phyloP scores from a whole-genome alignment of 2,113 vertebrate species.

The Halichoeres trimaculatus region DNA sequence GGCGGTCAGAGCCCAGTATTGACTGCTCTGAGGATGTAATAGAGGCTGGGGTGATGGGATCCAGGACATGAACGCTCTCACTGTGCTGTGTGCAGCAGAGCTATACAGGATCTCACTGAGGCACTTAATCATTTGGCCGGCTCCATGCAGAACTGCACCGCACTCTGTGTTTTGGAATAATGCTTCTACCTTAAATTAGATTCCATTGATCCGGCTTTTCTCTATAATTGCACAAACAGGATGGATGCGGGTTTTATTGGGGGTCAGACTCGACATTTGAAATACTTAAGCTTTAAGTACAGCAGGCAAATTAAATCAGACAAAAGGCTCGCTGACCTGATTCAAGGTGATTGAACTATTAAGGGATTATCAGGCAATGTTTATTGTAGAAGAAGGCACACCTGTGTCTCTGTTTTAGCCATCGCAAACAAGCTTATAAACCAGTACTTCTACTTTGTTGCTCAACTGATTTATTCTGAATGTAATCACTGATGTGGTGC shows the following conservation, averaged over 20 bases:
- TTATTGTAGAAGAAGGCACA: not conserved
- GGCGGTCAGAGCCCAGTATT: slow-evolving; percentile 74
- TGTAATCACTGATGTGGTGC: not conserved
- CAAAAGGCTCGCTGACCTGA: slow-evolving; percentile 45
- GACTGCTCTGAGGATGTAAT: slow-evolving; percentile 81
- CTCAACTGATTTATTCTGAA: not conserved
- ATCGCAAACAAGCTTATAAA: not conserved
- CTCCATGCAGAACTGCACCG: slow-evolving; percentile 61
- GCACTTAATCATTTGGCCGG: slow-evolving; percentile 75
- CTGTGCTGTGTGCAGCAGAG: slow-evolving; percentile 72
- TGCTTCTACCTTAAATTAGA: slow-evolving; percentile 76
- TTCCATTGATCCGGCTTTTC: slow-evolving; percentile 73
- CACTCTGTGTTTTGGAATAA: slow-evolving; percentile 72
- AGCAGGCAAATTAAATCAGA: slow-evolving; percentile 61
- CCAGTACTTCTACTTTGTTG: not conserved
- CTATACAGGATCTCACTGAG: slow-evolving; percentile 64
- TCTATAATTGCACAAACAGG: slow-evolving; percentile 70
- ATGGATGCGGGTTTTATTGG: slow-evolving; percentile 67
- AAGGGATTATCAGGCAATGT: not conserved
- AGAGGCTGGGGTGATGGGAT: slow-evolving; percentile 77
- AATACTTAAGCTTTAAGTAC: slow-evolving; percentile 59
- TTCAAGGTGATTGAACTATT: slow-evolving; percentile 51
- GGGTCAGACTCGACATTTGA: slow-evolving; percentile 66
- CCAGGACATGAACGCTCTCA: slow-evolving; percentile 72
- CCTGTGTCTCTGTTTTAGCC: slow-evolving; percentile 10